These are phyloP conservation scores for Malacoctenus gilli DNA, from an alignment of 2,797 vertebrate species.

Conservation along the genomic window DNA sequence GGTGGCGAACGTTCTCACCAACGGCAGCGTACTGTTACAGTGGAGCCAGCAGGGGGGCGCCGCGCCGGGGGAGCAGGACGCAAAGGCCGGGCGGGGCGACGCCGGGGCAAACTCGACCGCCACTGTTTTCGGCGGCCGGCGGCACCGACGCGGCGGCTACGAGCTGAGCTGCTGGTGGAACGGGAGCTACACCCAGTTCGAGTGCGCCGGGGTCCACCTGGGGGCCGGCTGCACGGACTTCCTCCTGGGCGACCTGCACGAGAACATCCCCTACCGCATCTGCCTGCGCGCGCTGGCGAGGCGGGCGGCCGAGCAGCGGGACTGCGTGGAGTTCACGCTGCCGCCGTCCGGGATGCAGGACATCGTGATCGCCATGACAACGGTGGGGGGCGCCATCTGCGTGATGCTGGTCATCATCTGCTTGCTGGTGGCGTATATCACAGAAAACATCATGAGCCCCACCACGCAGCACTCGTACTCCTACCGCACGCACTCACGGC, in stretches of 20 bases:
- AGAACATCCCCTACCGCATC: slow-evolving; percentile 92
- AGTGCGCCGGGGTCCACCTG: slow-evolving; percentile 89
- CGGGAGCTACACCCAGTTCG: slow-evolving; percentile 93
- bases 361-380: slow-evolving; percentile 97
- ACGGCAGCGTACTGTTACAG: slow-evolving; percentile 93
- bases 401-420: slow-evolving; percentile 99
- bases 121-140: slow-evolving; percentile 71
- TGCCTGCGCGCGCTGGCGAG: slow-evolving; percentile 82
- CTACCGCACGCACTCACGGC: slow-evolving; percentile 73
- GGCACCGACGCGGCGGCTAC: slow-evolving; percentile 79
- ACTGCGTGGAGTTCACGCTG: slow-evolving; percentile 92
- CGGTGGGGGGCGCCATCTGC: slow-evolving; percentile 96
- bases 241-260: slow-evolving; percentile 89
- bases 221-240: slow-evolving; percentile 91
- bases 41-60: slow-evolving; percentile 79
- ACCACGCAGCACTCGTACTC: slow-evolving; percentile 74
- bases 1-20: slow-evolving; percentile 88
- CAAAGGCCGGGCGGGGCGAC: background rate
- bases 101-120: slow-evolving; percentile 7
- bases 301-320: slow-evolving; percentile 53
- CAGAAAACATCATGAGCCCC: slow-evolving; percentile 95
- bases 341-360: slow-evolving; percentile 92
- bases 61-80: too few relatives aligned
- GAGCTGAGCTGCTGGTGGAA: slow-evolving; percentile 94
- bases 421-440: slow-evolving; percentile 96